These are phyloP conservation scores for Phoxinus phoxinus DNA, from an alignment of 2,113 vertebrate genomes.

Conservation along the genomic window DNA sequence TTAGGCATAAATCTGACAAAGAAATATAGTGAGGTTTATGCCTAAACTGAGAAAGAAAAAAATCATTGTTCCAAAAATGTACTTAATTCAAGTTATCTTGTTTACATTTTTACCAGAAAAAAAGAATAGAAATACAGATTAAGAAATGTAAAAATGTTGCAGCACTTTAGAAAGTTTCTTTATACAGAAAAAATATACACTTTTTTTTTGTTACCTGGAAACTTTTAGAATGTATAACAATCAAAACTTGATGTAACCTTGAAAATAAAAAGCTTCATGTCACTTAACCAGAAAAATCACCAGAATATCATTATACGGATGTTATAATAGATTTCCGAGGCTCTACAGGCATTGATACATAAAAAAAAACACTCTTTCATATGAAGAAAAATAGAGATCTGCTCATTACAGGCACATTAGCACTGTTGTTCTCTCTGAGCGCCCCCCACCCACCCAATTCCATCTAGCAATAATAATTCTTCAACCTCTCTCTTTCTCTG, in stretches of 20 bases:
- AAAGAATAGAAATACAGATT: background rate
- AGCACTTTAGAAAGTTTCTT: background rate
- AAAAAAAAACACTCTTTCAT: background rate
- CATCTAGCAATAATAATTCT: slow-evolving; percentile 49
- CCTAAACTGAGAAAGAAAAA: background rate
- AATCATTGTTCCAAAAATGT: background rate
- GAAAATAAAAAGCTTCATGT: background rate
- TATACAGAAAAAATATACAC: background rate
- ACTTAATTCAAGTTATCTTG: background rate
- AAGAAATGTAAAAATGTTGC: background rate
- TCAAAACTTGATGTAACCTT: slow-evolving; percentile 23
- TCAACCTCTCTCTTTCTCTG: slow-evolving; percentile 48
- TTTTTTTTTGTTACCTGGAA: background rate
- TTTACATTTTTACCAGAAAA: background rate
- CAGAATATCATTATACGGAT: background rate
- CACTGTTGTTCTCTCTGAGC: slow-evolving; percentile 27
- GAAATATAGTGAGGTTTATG: background rate
- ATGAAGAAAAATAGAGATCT: slow-evolving; percentile 28
- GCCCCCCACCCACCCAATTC: slow-evolving; percentile 34
- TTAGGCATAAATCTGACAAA: background rate
- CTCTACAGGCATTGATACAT: slow-evolving; percentile 7
- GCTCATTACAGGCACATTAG: slow-evolving; percentile 35
- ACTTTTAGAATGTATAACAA: background rate
- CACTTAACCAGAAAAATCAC: slow-evolving; percentile 10
- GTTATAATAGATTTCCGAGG: slow-evolving; percentile 2